Evolutionary conservation across 2,797 vertebrate genomes (phyloP), one percentile per base, ranked within the genome.

Genomic region (Urosaurus nigricauda): DNA sequence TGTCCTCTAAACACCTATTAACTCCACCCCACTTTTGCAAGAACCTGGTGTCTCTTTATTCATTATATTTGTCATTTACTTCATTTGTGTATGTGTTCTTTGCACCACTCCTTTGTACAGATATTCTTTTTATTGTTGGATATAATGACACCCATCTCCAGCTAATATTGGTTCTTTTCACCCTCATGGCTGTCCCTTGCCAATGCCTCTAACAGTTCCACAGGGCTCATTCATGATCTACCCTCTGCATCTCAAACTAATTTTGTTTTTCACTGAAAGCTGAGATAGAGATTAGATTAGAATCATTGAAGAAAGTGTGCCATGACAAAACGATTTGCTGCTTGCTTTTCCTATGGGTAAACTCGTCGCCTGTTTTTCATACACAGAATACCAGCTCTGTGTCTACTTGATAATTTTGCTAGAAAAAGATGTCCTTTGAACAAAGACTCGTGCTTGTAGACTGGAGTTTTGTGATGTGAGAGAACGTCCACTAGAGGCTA

Each of bases 401-500:
- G 1, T n/a, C 16, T 85, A 21, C 19, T 85, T 4, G 2, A 60
- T 12, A 9, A 1, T 2, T 83, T 68, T 17, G 16, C 60, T 1
- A 14, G 32, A 87, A 40, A n/a, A 60, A 11, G 79, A 73, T 79
- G 17, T 9, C 8, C 24, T 94, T 83, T 70, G 43, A 85, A 65
- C 65, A 82, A 35, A 71, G 47, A 21, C 24, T 47, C 9, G 0
- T 65, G 82, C 0, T 51, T 87, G 2, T 37, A 12, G 70, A 5
- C 26, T 82, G n/a, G 29, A 43, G 0, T 86, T 93, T 88, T 88
- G 47, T 89, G 79, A 35, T 86, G 60, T 80, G 19, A 56, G 75
- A 79, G 86, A 88, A 83, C 60, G 68, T 88, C 79, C 83, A 73
- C n/a, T 84, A 78, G 73, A 88, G 51, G 65, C 78, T 92, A 81